Percentiles rank a stretch among this genome's conserved stretches.
phyloP scores from a whole-genome alignment of 1,140 invertebrate genomes.

The Megathymus violae region DNA sequence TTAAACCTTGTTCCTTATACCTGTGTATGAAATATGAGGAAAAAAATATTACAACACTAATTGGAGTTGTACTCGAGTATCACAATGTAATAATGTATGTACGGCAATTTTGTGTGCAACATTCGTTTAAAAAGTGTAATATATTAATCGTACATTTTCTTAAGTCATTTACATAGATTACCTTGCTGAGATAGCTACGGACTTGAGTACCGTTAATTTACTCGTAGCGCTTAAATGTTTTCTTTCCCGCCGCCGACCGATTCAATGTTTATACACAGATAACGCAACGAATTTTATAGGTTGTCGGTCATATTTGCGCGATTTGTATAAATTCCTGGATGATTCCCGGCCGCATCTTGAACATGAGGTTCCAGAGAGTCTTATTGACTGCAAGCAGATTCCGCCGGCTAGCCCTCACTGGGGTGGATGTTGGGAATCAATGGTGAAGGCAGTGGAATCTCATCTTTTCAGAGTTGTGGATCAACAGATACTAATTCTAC shows the following conservation, averaged over 20 bases:
- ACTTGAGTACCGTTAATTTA: no score
- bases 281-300: conserved; percentile 33
- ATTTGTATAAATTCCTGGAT: conserved; percentile 52
- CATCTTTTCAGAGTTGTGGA: conserved; percentile 44
- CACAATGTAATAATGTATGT: no score
- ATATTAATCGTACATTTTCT: no score
- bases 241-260: conserved; percentile 32
- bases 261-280: conserved; percentile 23
- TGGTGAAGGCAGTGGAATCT: conserved; percentile 45
- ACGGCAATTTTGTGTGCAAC: no score
- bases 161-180: no score
- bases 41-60: conserved; percentile 9
- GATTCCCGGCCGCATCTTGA: conserved; percentile 19
- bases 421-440: conserved; percentile 39
- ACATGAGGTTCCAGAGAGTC: conserved; percentile 4
- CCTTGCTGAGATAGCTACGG: no score
- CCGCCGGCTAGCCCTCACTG: no score
- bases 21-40: conserved; percentile 12
- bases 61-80: no score
- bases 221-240: conserved; percentile 4
- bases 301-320: conserved; percentile 54
- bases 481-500: conserved; percentile 43
- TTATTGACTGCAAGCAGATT: conserved; percentile 27
- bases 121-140: no score
- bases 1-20: conserved; percentile 19